Evolutionary conservation across 2,113 vertebrate species (phyloP), one percentile per base, ranked within the genome.

Genomic region (Dicentrarchus labrax): DNA sequence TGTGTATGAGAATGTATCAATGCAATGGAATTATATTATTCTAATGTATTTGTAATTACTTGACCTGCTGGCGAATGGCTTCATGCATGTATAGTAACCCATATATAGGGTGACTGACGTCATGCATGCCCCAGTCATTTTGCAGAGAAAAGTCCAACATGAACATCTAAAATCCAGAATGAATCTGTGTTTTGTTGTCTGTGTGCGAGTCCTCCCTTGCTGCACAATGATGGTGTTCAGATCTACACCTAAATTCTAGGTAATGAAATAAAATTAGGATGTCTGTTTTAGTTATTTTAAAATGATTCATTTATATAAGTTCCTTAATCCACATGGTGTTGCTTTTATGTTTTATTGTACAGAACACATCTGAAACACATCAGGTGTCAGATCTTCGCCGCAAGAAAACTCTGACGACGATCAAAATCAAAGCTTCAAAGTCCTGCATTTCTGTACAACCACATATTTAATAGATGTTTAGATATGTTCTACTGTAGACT

Each of bases 401-500:
- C 73, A 39, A 73, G 76, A 76, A 67, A 59, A 67, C 41, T 68
- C 45, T 43, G 54, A 76, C 16, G 24, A 72, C 53, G 61, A 88
- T 76, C 3, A 65, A 78, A 80, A 86, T 82, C 70, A 72, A 68
- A 71, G 64, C 74, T 83, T 88, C 72, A 86, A 89, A 86, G 78
- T 69, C 39, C 11, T 57, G 72, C 62, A 43, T 74, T 78, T 83
- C 71, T 74, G 53, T 82, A 47, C 77, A 60, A 59, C 70, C 76
- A 72, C 73, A 76, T 60, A n/a, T 78, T 78, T 80, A 86, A 91
- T 69, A 91, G 82, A 57, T 82, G 85, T 89, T 89, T 67, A 83
- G 77, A 82, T 76, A 38, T 72, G 76, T 80, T 88, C 74, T 43
- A 77, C 72, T 70, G 69, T 12, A 70, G 71, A 76, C 53, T 74